phyloP scores from a whole-genome alignment of 1,140 invertebrate genomes.

The Plectrocnemia conspersa region DNA sequence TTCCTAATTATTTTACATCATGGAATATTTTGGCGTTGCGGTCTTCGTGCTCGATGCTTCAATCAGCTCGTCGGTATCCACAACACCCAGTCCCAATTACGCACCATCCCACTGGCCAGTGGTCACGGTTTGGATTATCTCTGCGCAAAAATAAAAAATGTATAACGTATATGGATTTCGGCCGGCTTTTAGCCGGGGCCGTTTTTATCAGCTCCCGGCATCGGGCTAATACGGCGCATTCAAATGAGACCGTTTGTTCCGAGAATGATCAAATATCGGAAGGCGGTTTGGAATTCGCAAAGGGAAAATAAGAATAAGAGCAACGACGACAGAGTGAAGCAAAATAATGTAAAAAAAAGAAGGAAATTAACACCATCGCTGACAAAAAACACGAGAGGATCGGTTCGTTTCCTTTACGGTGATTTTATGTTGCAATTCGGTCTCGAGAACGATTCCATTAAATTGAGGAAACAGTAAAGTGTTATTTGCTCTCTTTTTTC shows the following conservation, averaged over 20 bases:
- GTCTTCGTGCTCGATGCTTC: too few species aligned
- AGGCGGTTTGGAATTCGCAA: not conserved
- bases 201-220: too few species aligned
- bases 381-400: constrained; percentile 19
- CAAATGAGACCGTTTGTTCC: constrained; percentile 2
- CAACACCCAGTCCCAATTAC: too few species aligned
- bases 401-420: constrained; percentile 12
- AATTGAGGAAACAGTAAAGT: constrained; percentile 25
- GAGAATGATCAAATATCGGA: constrained; percentile 18
- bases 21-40: too few species aligned
- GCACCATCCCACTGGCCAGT: too few species aligned
- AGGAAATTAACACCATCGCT: constrained; percentile 17
- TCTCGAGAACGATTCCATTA: constrained; percentile 12
- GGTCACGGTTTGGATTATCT: too few species aligned
- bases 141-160: too few species aligned
- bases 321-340: constrained; percentile 7
- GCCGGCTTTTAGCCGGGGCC: too few species aligned
- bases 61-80: too few species aligned
- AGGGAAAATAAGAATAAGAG: constrained; percentile 6
- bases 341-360: constrained; percentile 13
- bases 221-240: too few species aligned
- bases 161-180: too few species aligned
- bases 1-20: too few species aligned
- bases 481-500: constrained; percentile 23
- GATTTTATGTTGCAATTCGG: constrained; percentile 26